phyloP scores from a whole-genome alignment of 1,140 invertebrate genomes.

The Aricia agestis region DNA sequence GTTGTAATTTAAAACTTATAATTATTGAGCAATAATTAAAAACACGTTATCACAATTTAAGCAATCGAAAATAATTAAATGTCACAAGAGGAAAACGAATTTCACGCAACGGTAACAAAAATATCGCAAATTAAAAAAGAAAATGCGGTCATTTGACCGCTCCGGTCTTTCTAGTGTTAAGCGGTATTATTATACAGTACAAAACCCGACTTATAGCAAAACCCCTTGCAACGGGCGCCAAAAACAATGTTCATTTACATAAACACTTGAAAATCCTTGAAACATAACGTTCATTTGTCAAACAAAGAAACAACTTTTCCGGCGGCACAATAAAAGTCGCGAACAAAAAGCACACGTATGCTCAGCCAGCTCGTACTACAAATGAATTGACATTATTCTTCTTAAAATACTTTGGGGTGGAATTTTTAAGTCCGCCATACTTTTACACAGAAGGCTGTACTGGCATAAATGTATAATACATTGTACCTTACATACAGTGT shows the following conservation, averaged over 20 bases:
- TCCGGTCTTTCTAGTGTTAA: too few relatives aligned
- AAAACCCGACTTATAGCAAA: not conserved
- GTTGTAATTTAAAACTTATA: too few relatives aligned
- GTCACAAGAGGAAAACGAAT: too few relatives aligned
- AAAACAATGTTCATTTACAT: not conserved
- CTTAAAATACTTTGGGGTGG: constrained; percentile 1
- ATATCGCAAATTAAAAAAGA: too few relatives aligned
- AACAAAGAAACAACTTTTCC: constrained; percentile 9
- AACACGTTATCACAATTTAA: too few relatives aligned
- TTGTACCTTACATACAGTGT: too few relatives aligned
- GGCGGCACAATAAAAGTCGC: constrained; percentile 7
- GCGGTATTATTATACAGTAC: not conserved
- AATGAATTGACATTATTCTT: constrained; percentile 10
- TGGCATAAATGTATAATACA: too few relatives aligned
- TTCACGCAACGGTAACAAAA: too few relatives aligned
- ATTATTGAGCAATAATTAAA: too few relatives aligned
- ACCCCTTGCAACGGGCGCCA: not conserved
- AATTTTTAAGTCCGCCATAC: not conserved
- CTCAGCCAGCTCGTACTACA: not conserved
- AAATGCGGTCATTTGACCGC: too few relatives aligned
- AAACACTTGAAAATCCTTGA: constrained; percentile 9
- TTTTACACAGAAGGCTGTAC: not conserved
- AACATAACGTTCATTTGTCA: constrained; percentile 4
- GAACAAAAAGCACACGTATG: not conserved
- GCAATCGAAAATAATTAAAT: too few relatives aligned